phyloP scores from a whole-genome alignment of 2,888 invertebrate genomes.

The Theretra japonica region DNA sequence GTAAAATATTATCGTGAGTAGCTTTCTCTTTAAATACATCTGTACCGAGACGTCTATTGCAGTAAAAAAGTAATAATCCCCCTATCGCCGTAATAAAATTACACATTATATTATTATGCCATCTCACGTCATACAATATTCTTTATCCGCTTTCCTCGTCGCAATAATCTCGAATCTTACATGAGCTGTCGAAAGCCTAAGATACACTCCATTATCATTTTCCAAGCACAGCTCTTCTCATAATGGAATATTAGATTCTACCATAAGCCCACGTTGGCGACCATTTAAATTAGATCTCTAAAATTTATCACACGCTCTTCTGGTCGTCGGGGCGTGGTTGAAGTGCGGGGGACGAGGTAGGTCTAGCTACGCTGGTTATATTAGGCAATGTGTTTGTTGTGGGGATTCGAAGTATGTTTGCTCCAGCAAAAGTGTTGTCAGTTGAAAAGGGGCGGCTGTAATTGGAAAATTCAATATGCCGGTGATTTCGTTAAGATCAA shows the following conservation, averaged over 20 bases:
- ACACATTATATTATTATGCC: slow-evolving; percentile 8
- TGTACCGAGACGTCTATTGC: background rate
- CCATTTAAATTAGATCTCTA: slow-evolving; percentile 67
- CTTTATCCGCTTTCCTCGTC: slow-evolving; percentile 6
- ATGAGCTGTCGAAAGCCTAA: slow-evolving; percentile 47
- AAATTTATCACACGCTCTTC: slow-evolving; percentile 47
- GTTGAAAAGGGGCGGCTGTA: slow-evolving; percentile 50
- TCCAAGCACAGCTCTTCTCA: slow-evolving; percentile 66
- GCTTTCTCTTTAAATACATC: background rate
- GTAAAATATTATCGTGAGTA: background rate
- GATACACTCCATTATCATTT: slow-evolving; percentile 65
- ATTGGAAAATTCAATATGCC: slow-evolving; percentile 66
- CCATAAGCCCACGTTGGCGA: slow-evolving; percentile 64
- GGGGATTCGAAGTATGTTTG: slow-evolving; percentile 71
- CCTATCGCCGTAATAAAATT: background rate
- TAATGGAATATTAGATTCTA: slow-evolving; percentile 79
- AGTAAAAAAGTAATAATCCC: background rate
- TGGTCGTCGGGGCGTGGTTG: slow-evolving; percentile 34
- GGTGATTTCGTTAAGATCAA: slow-evolving; percentile 48
- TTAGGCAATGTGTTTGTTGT: slow-evolving; percentile 61
- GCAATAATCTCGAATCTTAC: slow-evolving; percentile 15
- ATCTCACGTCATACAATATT: slow-evolving; percentile 16
- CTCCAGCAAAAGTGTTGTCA: slow-evolving; percentile 53
- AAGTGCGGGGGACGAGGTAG: slow-evolving; percentile 41
- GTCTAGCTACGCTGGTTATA: slow-evolving; percentile 52